phyloP scores from a whole-genome alignment of 2,888 invertebrate genomes.

The Hypomecis punctinalis region DNA sequence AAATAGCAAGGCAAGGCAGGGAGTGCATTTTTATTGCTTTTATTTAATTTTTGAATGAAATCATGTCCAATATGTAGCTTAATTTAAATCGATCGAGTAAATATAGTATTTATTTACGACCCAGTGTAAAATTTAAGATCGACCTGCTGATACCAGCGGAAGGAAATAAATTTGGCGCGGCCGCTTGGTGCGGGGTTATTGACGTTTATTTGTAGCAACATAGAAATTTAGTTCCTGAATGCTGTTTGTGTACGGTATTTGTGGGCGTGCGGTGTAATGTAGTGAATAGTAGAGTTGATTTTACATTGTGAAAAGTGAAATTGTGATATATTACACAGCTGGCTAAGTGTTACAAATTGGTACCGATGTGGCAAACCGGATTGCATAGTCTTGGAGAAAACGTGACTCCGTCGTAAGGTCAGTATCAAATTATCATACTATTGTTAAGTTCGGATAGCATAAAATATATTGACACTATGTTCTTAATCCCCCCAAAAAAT shows the following conservation, averaged over 20 bases:
- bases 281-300: conserved; percentile 48
- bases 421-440: conserved; percentile 57
- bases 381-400: conserved; percentile 75
- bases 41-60: conserved; percentile 62
- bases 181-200: conserved; percentile 73
- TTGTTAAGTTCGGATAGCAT: conserved; percentile 16
- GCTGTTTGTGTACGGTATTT: conserved; percentile 71
- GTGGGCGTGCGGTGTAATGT: conserved; percentile 58
- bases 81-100: conserved; percentile 22
- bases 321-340: conserved; percentile 59
- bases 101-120: conserved; percentile 6
- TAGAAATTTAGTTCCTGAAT: conserved; percentile 65
- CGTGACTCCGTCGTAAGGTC: conserved; percentile 80
- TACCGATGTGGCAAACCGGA: conserved; percentile 83
- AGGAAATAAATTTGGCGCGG: conserved; percentile 44
- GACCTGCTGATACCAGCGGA: conserved; percentile 26
- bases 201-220: conserved; percentile 70
- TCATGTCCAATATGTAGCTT: conserved; percentile 45
- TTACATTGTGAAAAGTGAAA: conserved; percentile 56
- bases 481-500: not conserved
- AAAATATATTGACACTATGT: conserved; percentile 2
- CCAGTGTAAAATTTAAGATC: not conserved
- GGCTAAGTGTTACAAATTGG: conserved; percentile 71
- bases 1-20: conserved; percentile 5
- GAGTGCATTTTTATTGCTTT: conserved; percentile 50